Evolutionary conservation across 1,140 invertebrate genomes (phyloP).

Genomic region (Trissolcus basalis): DNA sequence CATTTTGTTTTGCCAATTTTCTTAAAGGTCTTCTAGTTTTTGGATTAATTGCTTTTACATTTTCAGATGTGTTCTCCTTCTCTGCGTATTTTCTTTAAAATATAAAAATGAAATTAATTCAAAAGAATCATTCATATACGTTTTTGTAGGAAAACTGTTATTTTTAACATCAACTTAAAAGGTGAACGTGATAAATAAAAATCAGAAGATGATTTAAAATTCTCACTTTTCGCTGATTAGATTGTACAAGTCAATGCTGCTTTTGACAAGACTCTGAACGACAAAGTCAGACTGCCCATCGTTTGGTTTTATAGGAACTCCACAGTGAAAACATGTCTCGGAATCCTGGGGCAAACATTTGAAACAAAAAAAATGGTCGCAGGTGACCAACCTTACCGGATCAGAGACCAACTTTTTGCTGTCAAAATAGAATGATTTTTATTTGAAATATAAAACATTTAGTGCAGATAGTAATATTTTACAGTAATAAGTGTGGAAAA

Average conservation of each 20-base stretch:
- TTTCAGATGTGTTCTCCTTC: no score
- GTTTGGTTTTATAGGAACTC: constrained; percentile 52
- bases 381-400: constrained; percentile 61
- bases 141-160: no score
- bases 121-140: no score
- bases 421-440: constrained; percentile 19
- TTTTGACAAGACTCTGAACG: constrained; percentile 60
- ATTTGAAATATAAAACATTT: background rate
- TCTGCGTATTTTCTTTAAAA: no score
- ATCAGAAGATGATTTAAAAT: constrained; percentile 5
- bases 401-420: constrained; percentile 18
- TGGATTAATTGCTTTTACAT: background rate
- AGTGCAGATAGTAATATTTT: no score
- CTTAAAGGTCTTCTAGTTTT: constrained; percentile 9
- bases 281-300: constrained; percentile 60
- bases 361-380: constrained; percentile 66
- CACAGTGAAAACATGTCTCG: constrained; percentile 58
- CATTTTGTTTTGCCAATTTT: background rate
- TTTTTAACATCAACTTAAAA: constrained; percentile 1
- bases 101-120: no score
- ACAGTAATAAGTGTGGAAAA: no score
- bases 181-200: constrained; percentile 5
- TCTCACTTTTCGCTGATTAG: constrained; percentile 33
- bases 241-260: constrained; percentile 54
- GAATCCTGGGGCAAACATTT: constrained; percentile 51